A percentile compares a stretch with the other conserved stretches of the same genome.
phyloP scores from a whole-genome alignment of 1,140 invertebrate genomes.

The Philotrypesis tridentata region DNA sequence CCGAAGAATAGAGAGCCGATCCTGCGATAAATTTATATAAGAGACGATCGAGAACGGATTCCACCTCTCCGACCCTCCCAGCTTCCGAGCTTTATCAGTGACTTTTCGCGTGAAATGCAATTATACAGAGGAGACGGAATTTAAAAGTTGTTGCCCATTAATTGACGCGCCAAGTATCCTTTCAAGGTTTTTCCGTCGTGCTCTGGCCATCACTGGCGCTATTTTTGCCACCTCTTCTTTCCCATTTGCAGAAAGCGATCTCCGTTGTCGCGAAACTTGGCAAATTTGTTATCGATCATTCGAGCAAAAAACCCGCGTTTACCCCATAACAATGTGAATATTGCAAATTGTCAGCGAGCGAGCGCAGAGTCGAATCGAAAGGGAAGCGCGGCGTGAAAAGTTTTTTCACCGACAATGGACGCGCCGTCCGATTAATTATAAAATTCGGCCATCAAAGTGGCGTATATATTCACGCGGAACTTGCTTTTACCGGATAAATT shows the following conservation, averaged over 20 bases:
- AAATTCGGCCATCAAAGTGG: background rate
- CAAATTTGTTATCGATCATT: too few relatives aligned
- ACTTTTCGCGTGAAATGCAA: background rate
- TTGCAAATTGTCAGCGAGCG: background rate
- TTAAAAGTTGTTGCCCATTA: background rate
- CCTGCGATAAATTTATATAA: background rate
- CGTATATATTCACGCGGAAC: too few relatives aligned
- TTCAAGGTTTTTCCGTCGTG: too few relatives aligned
- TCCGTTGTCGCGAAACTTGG: too few relatives aligned
- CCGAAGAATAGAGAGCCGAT: background rate
- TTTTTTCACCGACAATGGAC: background rate
- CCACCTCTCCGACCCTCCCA: too few relatives aligned
- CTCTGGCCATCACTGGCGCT: too few relatives aligned
- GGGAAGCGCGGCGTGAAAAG: background rate
- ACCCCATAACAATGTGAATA: too few relatives aligned
- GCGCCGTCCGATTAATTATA: background rate
- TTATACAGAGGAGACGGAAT: background rate
- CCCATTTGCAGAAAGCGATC: too few relatives aligned
- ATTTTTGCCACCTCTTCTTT: too few relatives aligned
- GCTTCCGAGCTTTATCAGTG: background rate
- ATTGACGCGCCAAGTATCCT: background rate
- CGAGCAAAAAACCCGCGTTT: too few relatives aligned
- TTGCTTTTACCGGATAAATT: too few relatives aligned
- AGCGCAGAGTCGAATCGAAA: background rate
- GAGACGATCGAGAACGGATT: background rate